Evolutionary conservation across 1,140 invertebrate genomes (phyloP).

Genomic region (Andrena cerasifolii): DNA sequence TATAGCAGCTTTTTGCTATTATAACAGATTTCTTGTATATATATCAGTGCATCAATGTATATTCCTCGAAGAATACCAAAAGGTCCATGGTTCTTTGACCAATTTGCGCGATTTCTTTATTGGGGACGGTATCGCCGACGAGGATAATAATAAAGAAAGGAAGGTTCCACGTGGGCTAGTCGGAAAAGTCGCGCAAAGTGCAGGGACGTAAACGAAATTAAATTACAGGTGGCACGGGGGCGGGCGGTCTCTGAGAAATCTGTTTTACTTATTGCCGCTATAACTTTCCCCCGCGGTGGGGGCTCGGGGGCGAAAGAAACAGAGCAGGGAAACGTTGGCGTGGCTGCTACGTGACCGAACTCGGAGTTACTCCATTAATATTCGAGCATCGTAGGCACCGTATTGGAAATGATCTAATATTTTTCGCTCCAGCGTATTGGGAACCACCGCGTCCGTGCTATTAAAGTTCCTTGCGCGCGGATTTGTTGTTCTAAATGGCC

Average conservation of each 20-base stretch:
- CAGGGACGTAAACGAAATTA: conserved; percentile 14
- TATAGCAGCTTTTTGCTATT: too few relatives aligned
- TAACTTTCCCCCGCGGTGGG: background rate
- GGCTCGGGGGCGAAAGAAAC: background rate
- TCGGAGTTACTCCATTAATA: background rate
- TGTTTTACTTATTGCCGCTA: conserved; percentile 24
- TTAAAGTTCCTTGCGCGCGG: background rate
- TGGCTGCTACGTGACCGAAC: conserved; percentile 22
- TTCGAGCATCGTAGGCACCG: conserved; percentile 4
- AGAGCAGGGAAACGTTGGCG: conserved; percentile 24
- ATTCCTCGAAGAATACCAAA: too few relatives aligned
- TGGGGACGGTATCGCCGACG: too few relatives aligned
- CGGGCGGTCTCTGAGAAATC: background rate
- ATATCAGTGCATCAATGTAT: too few relatives aligned
- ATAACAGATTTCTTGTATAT: too few relatives aligned
- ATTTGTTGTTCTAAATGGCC: background rate
- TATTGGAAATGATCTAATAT: conserved; percentile 18
- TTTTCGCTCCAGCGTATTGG: background rate
- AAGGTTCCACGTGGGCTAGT: background rate
- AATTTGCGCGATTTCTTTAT: too few relatives aligned
- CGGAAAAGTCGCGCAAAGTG: background rate
- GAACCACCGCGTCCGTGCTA: background rate
- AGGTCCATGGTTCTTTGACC: too few relatives aligned
- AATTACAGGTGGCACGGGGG: background rate
- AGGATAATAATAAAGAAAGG: background rate